Percentiles rank a stretch among this genome's conserved stretches.
phyloP scores from a whole-genome alignment of 37 sponge, comb jelly and placozoan genomes.

The Trichoplax adhaerens region DNA sequence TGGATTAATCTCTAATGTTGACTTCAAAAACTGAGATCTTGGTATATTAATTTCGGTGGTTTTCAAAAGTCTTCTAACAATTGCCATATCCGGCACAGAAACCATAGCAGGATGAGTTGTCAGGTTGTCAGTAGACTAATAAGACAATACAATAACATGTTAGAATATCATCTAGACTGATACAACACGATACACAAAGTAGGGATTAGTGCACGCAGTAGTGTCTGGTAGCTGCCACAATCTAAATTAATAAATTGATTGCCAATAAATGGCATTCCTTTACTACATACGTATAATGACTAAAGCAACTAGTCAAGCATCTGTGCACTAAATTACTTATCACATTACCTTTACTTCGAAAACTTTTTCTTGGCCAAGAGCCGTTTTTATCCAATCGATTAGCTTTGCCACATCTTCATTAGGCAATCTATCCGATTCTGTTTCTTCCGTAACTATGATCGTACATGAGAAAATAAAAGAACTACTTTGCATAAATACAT shows the following conservation, averaged over 20 bases:
- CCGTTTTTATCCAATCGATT: conserved; percentile 14
- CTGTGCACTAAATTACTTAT: background rate
- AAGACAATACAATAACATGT: no score
- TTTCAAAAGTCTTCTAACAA: conserved; percentile 1
- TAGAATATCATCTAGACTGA: no score
- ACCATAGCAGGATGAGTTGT: conserved; percentile 20
- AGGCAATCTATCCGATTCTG: background rate
- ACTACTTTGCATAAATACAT: no score
- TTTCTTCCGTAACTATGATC: no score
- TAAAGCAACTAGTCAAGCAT: no score
- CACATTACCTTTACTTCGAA: conserved; percentile 17
- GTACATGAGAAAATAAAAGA: no score
- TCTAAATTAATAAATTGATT: no score
- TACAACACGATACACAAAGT: no score
- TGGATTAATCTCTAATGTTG: conserved; percentile 17
- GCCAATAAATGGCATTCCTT: no score
- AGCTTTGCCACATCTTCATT: conserved; percentile 7
- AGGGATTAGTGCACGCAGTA: no score
- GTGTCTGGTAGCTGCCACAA: no score
- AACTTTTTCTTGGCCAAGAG: conserved; percentile 14
- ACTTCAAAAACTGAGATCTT: conserved; percentile 2
- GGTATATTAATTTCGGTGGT: conserved; percentile 2
- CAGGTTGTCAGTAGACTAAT: background rate
- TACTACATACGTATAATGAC: no score
- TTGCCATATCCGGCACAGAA: conserved; percentile 9